These are phyloP conservation scores for Delphinapterus leucas DNA, from an alignment of 2,113 vertebrate genomes.

Conservation along the genomic window DNA sequence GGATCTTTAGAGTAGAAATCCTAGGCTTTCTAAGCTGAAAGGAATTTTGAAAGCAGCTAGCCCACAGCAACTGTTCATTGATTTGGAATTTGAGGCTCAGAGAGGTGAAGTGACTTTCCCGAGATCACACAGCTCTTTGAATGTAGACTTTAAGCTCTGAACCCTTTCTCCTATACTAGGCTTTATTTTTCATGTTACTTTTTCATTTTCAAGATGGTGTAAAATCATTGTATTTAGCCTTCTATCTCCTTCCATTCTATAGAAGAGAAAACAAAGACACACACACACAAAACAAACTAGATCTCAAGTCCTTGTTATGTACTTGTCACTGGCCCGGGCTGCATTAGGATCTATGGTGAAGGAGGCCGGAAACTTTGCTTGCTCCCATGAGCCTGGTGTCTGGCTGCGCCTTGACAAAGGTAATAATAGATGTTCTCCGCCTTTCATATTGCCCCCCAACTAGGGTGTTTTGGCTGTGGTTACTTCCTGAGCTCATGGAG, in stretches of 20 bases:
- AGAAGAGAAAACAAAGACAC: constrained; percentile 30
- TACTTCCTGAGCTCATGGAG: constrained; percentile 55
- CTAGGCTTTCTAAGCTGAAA: not conserved
- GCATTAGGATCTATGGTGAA: not conserved
- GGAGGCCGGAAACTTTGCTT: not conserved
- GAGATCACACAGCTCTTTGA: not conserved
- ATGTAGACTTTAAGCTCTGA: not conserved
- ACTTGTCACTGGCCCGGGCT: not conserved
- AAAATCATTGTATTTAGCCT: not conserved
- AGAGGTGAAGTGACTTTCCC: not conserved
- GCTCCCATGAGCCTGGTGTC: not conserved
- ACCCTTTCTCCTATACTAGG: not conserved
- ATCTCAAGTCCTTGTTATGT: not conserved
- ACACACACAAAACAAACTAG: not conserved
- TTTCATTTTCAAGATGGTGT: constrained; percentile 1
- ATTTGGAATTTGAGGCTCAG: not conserved
- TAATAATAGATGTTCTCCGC: constrained; percentile 1
- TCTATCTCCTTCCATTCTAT: not conserved
- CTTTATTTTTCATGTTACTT: not conserved
- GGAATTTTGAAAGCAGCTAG: not conserved
- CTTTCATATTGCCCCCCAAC: constrained; percentile 3
- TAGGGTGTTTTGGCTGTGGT: constrained; percentile 55
- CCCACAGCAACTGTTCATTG: not conserved
- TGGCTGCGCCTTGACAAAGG: constrained; percentile 55
- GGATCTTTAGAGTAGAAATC: not conserved